Base-by-base conservation (phyloP, 1,140 invertebrate species). In the Lerema accius region DNA sequence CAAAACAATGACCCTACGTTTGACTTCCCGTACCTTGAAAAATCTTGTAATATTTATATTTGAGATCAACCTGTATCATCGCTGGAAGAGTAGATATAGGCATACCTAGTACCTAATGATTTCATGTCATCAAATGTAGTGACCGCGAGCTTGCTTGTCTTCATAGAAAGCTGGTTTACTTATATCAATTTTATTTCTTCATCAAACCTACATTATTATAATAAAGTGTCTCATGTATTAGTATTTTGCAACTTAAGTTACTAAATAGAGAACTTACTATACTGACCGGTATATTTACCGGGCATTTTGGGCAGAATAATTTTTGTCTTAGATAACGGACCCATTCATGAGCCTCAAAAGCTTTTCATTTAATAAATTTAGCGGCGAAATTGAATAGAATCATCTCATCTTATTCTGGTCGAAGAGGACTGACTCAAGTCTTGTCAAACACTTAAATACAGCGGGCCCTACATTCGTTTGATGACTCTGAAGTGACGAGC, bases 401-500 rank as follows among this genome's bases (percentile, higher is more conserved):
- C n/a, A n/a, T n/a, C n/a, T n/a, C n/a, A n/a, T n/a, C n/a, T n/a
- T n/a, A n/a, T n/a, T n/a, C n/a, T n/a, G n/a, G n/a, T n/a, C n/a
- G n/a, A n/a, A n/a, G n/a, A n/a, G n/a, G n/a, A n/a, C n/a, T n/a
- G n/a, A n/a, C n/a, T 9, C 37, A 53, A 23, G 6, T 50, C 13
- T 19, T 40, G 19, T n/a, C 46, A 10, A 59, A 59, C 35, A 28
- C 46, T 53, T 42, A 28, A n/a, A 15, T 19, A 43, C 17, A 11
- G 23, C 28, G 23, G 28, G 28, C 40, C 42, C 40, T 45, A 56
- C 53, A 56, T 14, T 32, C n/a, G n/a, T n/a, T n/a, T n/a, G n/a
- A n/a, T n/a, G n/a, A 32, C 53, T 32, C 42, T 56, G 42, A 80
- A 77, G 68, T 75, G 70, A 64, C 66, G 67, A 65, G 60, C 69